Percentiles rank a stretch among this genome's conserved stretches.
These are phyloP conservation scores for Poecilia latipinna DNA, from an alignment of 2,113 vertebrate species.

Conservation along the genomic window DNA sequence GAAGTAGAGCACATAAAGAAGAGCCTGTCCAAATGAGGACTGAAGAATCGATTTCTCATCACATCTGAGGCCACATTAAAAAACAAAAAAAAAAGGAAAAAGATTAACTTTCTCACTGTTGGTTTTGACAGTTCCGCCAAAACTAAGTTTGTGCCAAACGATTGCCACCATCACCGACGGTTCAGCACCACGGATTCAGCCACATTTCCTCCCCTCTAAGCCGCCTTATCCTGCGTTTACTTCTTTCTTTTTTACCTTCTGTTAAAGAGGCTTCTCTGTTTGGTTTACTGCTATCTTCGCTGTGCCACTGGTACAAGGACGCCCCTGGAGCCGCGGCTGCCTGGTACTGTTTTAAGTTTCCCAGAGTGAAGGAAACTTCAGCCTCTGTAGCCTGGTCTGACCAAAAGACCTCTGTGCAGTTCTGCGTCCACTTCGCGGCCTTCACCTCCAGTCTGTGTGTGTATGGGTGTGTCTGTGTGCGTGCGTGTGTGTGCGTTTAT, in stretches of 20 bases:
- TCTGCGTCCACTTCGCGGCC: conserved; percentile 83
- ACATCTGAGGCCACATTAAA: conserved; percentile 64
- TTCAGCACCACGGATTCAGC: conserved; percentile 43
- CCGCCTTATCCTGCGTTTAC: conserved; percentile 67
- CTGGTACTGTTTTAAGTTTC: conserved; percentile 88
- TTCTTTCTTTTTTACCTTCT: conserved; percentile 40
- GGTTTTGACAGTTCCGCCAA: conserved; percentile 83
- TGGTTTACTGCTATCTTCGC: conserved; percentile 51
- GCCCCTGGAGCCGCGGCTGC: conserved; percentile 49
- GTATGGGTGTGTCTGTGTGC: background rate
- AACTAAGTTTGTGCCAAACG: conserved; percentile 94
- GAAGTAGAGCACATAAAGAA: conserved; percentile 99
- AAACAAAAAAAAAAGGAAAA: conserved; percentile 11
- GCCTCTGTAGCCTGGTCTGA: conserved; percentile 70
- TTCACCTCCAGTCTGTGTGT: conserved; percentile 45
- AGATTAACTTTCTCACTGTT: conserved; percentile 70
- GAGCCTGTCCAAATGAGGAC: conserved; percentile 91
- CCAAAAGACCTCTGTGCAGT: conserved; percentile 85
- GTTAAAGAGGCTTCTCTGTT: conserved; percentile 52
- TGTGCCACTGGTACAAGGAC: conserved; percentile 48
- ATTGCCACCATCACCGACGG: conserved; percentile 50
- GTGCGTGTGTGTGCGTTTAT: conserved; percentile 28
- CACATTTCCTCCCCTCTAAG: conserved; percentile 6
- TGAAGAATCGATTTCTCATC: conserved; percentile 59
- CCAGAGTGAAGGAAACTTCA: conserved; percentile 32